Conservation (phyloP, 2,888 invertebrate genomes). For the Sinopyrophorus schimmeli region DNA sequence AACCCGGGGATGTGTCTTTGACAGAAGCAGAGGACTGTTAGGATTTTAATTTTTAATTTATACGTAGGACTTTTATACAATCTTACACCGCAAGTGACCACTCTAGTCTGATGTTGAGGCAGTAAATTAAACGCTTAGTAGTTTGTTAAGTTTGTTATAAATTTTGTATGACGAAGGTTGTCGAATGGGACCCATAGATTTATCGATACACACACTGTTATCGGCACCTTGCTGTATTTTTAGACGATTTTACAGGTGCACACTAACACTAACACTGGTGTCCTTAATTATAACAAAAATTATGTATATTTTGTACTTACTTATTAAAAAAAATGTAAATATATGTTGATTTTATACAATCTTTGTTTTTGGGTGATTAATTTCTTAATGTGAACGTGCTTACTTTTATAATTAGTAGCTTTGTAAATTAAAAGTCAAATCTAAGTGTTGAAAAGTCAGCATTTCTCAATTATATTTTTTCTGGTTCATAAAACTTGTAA, state of each 20-base stretch:
- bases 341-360: no score
- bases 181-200: neutral
- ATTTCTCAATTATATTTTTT: no score
- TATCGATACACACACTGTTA: neutral
- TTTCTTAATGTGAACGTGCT: no score
- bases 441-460: no score
- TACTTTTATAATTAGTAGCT: no score
- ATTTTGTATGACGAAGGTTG: neutral
- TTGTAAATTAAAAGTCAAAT: no score
- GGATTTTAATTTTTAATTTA: neutral
- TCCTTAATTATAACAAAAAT: neutral
- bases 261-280: no score
- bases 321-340: no score
- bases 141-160: neutral
- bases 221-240: no score
- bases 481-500: no score
- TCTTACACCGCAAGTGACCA: constrained; percentile 7
- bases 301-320: constrained; percentile 51
- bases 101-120: constrained; percentile 16
- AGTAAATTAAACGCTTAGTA: constrained; percentile 17
- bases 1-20: constrained; percentile 74
- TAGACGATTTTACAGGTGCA: constrained; percentile 1
- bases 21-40: constrained; percentile 31
- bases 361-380: no score
- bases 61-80: neutral